Percentiles rank a stretch among this genome's conserved stretches.
Evolutionary conservation across 2,797 vertebrate species (phyloP).

Genomic region (Bradypus variegatus): DNA sequence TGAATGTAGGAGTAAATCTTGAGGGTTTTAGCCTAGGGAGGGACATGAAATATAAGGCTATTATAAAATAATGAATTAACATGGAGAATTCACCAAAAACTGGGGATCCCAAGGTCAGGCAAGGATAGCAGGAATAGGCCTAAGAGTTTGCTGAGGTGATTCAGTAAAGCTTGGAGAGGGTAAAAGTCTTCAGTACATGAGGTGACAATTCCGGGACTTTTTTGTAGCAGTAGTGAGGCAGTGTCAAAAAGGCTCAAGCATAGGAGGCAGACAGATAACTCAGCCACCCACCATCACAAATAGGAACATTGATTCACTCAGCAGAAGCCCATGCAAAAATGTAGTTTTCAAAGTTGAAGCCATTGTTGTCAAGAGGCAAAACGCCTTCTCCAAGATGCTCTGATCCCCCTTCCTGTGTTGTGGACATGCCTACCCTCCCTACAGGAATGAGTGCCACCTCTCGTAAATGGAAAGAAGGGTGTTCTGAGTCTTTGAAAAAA

Average conservation of each 20-base stretch:
- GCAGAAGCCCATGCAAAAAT: constrained; percentile 95
- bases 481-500: constrained; percentile 90
- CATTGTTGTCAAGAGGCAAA: constrained; percentile 97
- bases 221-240: not conserved
- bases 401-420: constrained; percentile 93
- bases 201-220: not conserved
- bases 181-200: not conserved
- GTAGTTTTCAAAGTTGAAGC: constrained; percentile 93
- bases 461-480: constrained; percentile 91
- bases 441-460: constrained; percentile 97
- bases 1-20: not conserved
- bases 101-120: not conserved
- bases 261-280: too few relatives aligned
- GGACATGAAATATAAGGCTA: not conserved
- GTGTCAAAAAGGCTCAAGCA: not conserved
- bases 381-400: constrained; percentile 92
- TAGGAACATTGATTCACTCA: constrained; percentile 91
- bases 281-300: too few relatives aligned
- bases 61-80: not conserved
- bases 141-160: not conserved
- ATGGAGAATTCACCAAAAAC: not conserved
- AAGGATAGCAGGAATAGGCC: not conserved
- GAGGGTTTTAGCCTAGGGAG: not conserved
- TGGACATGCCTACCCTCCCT: constrained; percentile 96
- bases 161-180: not conserved